phyloP scores from a whole-genome alignment of 1,140 invertebrate species.

The Leptinotarsa lineolata region DNA sequence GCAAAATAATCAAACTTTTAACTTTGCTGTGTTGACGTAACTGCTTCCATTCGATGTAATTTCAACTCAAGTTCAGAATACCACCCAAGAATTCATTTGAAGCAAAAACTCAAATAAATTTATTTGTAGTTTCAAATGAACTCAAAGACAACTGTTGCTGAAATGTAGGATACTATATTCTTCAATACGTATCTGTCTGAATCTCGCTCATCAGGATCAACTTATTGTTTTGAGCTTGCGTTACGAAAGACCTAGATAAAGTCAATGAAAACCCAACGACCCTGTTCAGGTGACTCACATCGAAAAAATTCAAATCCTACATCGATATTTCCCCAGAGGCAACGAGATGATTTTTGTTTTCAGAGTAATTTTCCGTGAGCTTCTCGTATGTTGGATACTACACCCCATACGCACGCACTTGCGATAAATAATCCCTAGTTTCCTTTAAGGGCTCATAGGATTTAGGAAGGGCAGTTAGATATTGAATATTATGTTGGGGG shows the following conservation, averaged over 20 bases:
- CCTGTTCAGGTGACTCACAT: too few relatives aligned
- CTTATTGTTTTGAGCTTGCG: too few relatives aligned
- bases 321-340: constrained; percentile 10
- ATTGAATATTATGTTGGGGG: constrained; percentile 32
- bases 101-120: too few relatives aligned
- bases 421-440: constrained; percentile 30
- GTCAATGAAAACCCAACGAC: too few relatives aligned
- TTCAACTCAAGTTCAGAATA: background rate
- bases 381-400: constrained; percentile 10
- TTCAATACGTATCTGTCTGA: too few relatives aligned
- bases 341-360: background rate
- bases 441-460: constrained; percentile 27
- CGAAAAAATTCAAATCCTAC: constrained; percentile 5
- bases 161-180: too few relatives aligned
- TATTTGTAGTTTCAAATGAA: too few relatives aligned
- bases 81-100: too few relatives aligned
- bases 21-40: background rate
- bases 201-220: too few relatives aligned
- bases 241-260: too few relatives aligned
- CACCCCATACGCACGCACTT: constrained; percentile 21
- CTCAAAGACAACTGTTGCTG: too few relatives aligned
- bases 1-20: constrained; percentile 18
- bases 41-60: background rate
- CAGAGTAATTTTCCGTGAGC: constrained; percentile 12
- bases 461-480: constrained; percentile 28